Conservation (phyloP, 1,140 invertebrate species). For the Pteromalus puparum region DNA sequence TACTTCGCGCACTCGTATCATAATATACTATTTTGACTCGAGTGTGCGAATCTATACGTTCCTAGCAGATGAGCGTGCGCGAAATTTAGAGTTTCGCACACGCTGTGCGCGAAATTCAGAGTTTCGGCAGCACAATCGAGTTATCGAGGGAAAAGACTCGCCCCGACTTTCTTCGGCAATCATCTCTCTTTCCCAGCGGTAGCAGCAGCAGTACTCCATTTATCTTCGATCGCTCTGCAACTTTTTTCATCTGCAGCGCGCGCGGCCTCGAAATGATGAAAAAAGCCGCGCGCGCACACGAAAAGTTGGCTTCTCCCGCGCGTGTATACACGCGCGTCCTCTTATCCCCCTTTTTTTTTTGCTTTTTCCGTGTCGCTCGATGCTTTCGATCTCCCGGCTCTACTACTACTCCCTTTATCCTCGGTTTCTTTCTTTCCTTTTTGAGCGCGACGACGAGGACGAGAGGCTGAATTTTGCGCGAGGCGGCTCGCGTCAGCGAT, state of each 20-base stretch:
- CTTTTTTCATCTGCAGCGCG: conserved; percentile 41
- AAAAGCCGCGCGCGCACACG: conserved; percentile 9
- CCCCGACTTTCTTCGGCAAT: neutral
- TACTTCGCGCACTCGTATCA: no score
- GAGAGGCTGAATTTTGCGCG: conserved; percentile 28
- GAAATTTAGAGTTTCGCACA: no score
- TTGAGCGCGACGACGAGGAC: conserved; percentile 13
- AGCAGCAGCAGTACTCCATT: neutral
- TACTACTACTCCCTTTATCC: neutral
- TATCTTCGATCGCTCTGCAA: conserved; percentile 34
- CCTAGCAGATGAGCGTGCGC: no score
- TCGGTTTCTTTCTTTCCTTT: conserved; percentile 20
- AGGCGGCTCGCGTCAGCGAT: conserved; percentile 42
- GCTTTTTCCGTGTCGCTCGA: neutral
- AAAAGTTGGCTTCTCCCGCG: neutral
- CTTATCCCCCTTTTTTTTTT: neutral
- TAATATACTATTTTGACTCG: no score
- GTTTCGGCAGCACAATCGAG: neutral
- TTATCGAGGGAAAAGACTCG: neutral
- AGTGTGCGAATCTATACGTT: no score
- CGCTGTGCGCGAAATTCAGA: no score
- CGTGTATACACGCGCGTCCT: neutral
- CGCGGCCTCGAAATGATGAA: conserved; percentile 21
- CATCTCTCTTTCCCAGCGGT: neutral
- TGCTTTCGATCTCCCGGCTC: neutral